These are phyloP conservation scores for Montipora cactus DNA, from an alignment of 64 coral and sea anemone genomes.

Conservation along the genomic window DNA sequence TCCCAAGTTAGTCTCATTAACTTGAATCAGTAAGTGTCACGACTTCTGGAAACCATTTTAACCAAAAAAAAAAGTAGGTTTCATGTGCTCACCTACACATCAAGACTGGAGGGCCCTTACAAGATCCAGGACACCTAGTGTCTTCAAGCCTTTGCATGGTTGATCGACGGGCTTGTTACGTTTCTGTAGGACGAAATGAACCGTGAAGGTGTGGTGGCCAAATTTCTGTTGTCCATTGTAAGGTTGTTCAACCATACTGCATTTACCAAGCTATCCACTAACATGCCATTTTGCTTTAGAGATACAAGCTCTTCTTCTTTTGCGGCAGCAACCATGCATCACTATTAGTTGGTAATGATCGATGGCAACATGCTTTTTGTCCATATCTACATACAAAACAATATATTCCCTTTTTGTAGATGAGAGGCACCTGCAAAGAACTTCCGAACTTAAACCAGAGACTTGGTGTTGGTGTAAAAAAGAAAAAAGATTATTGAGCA, in stretches of 20 bases:
- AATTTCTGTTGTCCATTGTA: conserved; percentile 38
- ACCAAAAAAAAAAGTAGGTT: background rate
- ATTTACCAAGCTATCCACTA: conserved; percentile 43
- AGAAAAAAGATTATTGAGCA: background rate
- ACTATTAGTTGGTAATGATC: background rate
- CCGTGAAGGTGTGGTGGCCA: conserved; percentile 41
- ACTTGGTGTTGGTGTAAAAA: background rate
- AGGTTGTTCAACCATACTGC: conserved; percentile 39
- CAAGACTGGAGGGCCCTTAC: conserved; percentile 10
- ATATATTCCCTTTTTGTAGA: background rate
- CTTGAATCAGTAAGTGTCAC: background rate
- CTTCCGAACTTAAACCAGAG: background rate
- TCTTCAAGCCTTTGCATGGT: conserved; percentile 51
- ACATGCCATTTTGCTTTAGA: background rate
- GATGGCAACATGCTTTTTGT: background rate
- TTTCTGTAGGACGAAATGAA: conserved; percentile 37
- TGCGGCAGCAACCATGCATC: background rate
- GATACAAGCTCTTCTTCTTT: background rate
- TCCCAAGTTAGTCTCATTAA: background rate
- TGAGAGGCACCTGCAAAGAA: background rate
- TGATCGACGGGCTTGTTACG: conserved; percentile 35
- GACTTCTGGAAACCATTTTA: background rate
- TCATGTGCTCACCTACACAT: conserved; percentile 19
- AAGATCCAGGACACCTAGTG: conserved; percentile 44
- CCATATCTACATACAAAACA: background rate